phyloP scores from a whole-genome alignment of 2,113 vertebrate species.

The Vidua macroura region DNA sequence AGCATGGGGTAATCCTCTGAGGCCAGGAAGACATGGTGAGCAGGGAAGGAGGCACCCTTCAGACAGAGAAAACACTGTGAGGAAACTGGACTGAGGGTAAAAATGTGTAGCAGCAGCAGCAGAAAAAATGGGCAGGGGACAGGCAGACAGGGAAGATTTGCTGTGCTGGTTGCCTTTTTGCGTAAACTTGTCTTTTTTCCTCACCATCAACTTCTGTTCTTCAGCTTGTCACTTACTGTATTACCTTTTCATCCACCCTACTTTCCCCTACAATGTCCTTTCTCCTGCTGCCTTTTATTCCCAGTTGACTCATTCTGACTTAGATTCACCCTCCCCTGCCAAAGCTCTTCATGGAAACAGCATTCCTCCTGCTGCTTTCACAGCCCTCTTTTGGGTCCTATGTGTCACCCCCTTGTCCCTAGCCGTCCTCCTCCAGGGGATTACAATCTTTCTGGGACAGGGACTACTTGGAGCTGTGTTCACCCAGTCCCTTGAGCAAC shows the following conservation, averaged over 20 bases:
- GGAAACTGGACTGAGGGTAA: neutral
- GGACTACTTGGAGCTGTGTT: neutral
- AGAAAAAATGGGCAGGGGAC: neutral
- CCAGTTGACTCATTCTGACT: neutral
- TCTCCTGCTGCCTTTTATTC: neutral
- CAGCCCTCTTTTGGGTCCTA: neutral
- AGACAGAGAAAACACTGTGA: neutral
- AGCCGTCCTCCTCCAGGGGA: neutral
- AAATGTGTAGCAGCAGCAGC: neutral
- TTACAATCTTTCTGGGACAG: neutral
- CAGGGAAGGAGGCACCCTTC: neutral
- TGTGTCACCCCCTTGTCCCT: neutral
- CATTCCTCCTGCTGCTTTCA: neutral
- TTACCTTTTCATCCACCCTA: neutral
- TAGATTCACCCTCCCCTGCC: neutral
- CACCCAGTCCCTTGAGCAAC: neutral
- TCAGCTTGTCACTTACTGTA: neutral
- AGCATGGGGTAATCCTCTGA: rapidly evolving
- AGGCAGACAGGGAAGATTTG: neutral
- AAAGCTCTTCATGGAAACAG: neutral
- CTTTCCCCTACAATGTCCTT: neutral
- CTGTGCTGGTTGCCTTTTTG: neutral
- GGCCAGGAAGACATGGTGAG: rapidly evolving
- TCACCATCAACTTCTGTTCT: neutral
- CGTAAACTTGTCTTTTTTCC: neutral